These are phyloP conservation scores for Stenchaetothrips biformis DNA, from an alignment of 2,888 invertebrate species.

Conservation along the genomic window DNA sequence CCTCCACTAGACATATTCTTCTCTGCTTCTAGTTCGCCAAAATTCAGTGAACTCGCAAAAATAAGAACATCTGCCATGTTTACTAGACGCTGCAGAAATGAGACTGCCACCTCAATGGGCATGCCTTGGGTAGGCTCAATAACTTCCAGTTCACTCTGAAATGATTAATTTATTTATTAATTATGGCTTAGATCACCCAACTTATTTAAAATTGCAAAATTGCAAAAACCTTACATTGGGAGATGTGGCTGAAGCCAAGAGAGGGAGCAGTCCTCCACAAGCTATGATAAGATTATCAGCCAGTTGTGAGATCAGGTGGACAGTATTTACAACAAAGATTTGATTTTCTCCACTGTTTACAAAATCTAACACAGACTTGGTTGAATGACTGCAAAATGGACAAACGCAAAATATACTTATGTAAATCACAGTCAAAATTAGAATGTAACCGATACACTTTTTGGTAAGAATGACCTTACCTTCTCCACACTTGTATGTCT, in stretches of 20 bases:
- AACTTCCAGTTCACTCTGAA: constrained; percentile 94
- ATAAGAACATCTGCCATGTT: constrained; percentile 98
- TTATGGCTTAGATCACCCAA: constrained; percentile 26
- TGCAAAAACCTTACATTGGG: constrained; percentile 73
- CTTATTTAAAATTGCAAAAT: constrained; percentile 15
- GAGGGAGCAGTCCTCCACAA: constrained; percentile 91
- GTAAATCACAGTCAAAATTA: background rate
- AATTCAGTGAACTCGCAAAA: constrained; percentile 95
- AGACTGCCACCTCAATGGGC: constrained; percentile 96
- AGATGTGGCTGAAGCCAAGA: constrained; percentile 96
- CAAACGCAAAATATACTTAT: constrained; percentile 48
- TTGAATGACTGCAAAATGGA: constrained; percentile 70
- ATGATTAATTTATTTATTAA: constrained; percentile 33
- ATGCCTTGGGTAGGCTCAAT: constrained; percentile 98
- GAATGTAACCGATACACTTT: constrained; percentile 31
- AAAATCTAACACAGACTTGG: constrained; percentile 94
- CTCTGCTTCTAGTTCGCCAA: constrained; percentile 96
- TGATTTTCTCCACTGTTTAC: constrained; percentile 98
- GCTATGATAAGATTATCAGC: constrained; percentile 99
- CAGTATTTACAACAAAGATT: constrained; percentile 98
- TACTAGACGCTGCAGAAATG: constrained; percentile 95
- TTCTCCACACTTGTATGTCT: constrained; percentile 87
- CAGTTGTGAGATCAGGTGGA: constrained; percentile 96
- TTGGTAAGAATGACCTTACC: constrained; percentile 42
- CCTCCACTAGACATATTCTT: constrained; percentile 99